Percentiles rank a stretch among this genome's conserved stretches.
Evolutionary conservation across 2,797 vertebrate species (phyloP).

Genomic region (Coregonus suidteri): DNA sequence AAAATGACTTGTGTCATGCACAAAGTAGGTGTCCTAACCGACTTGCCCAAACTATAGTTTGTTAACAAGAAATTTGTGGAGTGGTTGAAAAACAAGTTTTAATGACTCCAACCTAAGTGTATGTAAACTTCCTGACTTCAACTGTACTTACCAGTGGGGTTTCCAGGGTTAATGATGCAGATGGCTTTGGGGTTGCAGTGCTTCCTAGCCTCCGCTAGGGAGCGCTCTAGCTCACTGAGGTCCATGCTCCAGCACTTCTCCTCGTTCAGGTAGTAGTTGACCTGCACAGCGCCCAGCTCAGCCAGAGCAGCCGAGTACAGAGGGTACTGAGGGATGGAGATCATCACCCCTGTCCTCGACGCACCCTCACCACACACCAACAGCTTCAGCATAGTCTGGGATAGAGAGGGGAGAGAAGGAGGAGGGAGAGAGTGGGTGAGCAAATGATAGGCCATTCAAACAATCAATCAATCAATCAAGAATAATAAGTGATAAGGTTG

Average conservation of each 20-base stretch:
- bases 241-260: slow-evolving; percentile 86
- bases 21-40: too few relatives aligned
- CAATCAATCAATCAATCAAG: too few relatives aligned
- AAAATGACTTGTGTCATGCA: too few relatives aligned
- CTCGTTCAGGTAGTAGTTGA: slow-evolving; percentile 89
- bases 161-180: slow-evolving; percentile 92
- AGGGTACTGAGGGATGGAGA: slow-evolving; percentile 91
- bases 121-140: too few relatives aligned
- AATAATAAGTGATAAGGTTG: too few relatives aligned
- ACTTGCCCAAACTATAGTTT: too few relatives aligned
- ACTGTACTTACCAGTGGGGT: slow-evolving; percentile 82
- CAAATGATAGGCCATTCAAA: background rate
- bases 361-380: slow-evolving; percentile 80
- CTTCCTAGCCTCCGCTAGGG: slow-evolving; percentile 75
- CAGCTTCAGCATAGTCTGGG: slow-evolving; percentile 86
- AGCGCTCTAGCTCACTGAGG: slow-evolving; percentile 78
- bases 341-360: slow-evolving; percentile 82
- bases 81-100: too few relatives aligned
- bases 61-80: too few relatives aligned
- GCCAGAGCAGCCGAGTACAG: slow-evolving; percentile 85
- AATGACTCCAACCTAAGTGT: too few relatives aligned
- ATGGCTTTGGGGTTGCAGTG: slow-evolving; percentile 84
- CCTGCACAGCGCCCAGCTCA: slow-evolving; percentile 80
- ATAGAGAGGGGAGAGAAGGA: background rate
- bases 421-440: background rate